Evolutionary conservation across 2,113 vertebrate species (phyloP), one percentile per base, ranked within the genome.

Genomic region (Thamnaconus septentrionalis): DNA sequence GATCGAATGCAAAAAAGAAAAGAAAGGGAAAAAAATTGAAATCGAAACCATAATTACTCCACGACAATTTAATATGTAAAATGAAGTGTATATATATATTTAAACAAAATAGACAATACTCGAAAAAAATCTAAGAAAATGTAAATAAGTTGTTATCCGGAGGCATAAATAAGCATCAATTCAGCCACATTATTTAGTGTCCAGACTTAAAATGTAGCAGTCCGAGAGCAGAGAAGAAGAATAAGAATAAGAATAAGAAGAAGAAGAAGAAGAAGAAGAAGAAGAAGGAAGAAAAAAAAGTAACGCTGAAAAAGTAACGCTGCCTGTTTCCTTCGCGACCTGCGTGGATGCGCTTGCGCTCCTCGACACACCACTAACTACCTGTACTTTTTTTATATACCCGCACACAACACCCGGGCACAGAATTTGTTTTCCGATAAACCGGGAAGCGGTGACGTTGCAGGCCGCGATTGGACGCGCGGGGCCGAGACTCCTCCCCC

Each of bases 401-500:
- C 87, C 87, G 82, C 84, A 88, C 90, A 90, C 92, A 93, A 89
- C 72, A 91, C 87, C 92, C 89, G 67, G 88, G 92, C 92, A 94
- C 18, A 93, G 93, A 93, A 95, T 95, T 94, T 95, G 93, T 94
- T 88, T 88, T 92, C 18, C 90, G 81, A 93, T 89, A 90, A 93
- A 92, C 91, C 89, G 91, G 64, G 83, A 90, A 89, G 92, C 91
- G 82, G 92, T 96, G 96, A 96, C 96, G 96, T 93, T 90, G 88
- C 91, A 87, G 76, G 86, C 92, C 87, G 91, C 91, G 93, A 98
- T 99, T 98, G 97, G 95, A 92, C 93, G 90, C 90, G 18, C 85
- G 88, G 87, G 92, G 87, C 82, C 85, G 89, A 91, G 90, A 94
- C 93, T 94, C 97, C 97, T 95, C 95, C 96, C 95, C 95, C 94